A percentile compares a stretch with the other conserved stretches of the same genome.
Conservation (phyloP, 2,113 vertebrate genomes). For the Xiphorhynchus elegans region DNA sequence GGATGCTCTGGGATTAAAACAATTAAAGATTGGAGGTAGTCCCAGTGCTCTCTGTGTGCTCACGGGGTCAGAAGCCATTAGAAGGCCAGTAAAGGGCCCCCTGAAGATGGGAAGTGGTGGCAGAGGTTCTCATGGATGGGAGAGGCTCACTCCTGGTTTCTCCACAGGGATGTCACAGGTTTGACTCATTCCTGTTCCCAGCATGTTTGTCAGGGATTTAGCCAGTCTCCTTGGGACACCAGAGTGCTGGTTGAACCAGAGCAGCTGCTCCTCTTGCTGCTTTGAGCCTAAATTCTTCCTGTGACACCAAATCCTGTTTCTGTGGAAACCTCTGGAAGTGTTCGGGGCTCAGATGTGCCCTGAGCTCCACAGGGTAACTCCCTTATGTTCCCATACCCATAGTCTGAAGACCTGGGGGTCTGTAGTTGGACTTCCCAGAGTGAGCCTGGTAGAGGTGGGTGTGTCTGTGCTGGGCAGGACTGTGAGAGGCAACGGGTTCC, state of each 20-base stretch:
- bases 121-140: background rate
- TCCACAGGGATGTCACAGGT: background rate
- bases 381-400: background rate
- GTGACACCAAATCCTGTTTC: accelerated
- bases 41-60: background rate
- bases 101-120: background rate
- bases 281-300: background rate
- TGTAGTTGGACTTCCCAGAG: background rate
- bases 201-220: background rate
- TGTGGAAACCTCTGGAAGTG: background rate
- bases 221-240: background rate
- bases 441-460: background rate
- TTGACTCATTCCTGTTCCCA: background rate
- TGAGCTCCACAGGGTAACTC: background rate
- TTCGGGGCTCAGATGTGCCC: background rate
- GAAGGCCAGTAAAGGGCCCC: background rate
- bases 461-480: background rate
- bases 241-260: background rate
- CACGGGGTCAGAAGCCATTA: background rate
- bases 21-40: background rate
- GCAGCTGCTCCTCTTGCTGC: background rate
- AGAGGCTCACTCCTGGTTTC: background rate
- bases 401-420: conserved; percentile 5
- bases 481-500: background rate
- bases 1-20: background rate